These are phyloP conservation scores for Polydrusus pterygomalis DNA, from an alignment of 2,888 invertebrate genomes.

Conservation along the genomic window DNA sequence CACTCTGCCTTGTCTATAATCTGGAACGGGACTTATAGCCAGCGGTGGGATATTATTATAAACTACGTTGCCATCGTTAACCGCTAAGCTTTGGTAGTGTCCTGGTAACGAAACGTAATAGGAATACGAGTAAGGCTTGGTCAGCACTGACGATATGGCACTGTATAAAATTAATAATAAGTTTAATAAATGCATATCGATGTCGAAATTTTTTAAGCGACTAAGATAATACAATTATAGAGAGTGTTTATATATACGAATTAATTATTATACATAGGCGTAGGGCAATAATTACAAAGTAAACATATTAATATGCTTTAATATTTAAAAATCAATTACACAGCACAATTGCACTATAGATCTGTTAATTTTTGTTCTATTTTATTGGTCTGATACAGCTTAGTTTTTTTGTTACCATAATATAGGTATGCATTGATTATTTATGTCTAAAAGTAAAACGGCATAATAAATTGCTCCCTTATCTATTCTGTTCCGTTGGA, in stretches of 20 bases:
- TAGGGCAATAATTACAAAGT: not conserved
- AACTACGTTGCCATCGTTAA: conserved; percentile 38
- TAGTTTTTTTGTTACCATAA: too few species aligned
- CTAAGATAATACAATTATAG: conserved; percentile 20
- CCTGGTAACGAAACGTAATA: conserved; percentile 48
- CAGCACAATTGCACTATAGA: too few species aligned
- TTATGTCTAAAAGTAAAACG: too few species aligned
- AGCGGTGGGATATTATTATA: not conserved
- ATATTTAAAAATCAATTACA: too few species aligned
- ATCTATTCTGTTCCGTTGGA: too few species aligned
- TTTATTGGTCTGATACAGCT: too few species aligned
- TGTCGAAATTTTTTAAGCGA: conserved; percentile 8
- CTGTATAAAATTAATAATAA: conserved; percentile 22
- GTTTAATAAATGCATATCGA: conserved; percentile 40
- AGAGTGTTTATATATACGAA: conserved; percentile 44
- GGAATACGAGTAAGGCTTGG: conserved; percentile 44
- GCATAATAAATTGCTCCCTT: too few species aligned
- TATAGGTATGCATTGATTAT: too few species aligned
- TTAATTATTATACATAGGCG: conserved; percentile 48
- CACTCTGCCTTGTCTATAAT: conserved; percentile 24
- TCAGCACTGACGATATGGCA: conserved; percentile 13
- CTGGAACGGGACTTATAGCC: not conserved
- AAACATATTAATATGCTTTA: not conserved
- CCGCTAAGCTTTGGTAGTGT: conserved; percentile 46
- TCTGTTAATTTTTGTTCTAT: too few species aligned